Percentiles rank a stretch among this genome's conserved stretches.
Conservation (phyloP, 2,113 vertebrate species). For the Arvicanthis niloticus region DNA sequence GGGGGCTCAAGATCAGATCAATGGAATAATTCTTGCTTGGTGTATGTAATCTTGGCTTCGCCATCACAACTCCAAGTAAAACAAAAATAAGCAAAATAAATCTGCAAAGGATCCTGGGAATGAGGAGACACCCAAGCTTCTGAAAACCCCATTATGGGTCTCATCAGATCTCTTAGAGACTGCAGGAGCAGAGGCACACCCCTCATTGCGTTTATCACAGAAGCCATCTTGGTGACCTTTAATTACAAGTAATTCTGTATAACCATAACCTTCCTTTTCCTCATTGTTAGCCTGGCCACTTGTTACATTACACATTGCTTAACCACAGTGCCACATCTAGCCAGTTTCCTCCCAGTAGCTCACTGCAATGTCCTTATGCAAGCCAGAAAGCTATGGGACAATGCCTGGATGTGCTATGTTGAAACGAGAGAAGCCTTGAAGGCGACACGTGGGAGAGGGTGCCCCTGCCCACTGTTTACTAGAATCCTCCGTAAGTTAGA, state of each 20-base stretch:
- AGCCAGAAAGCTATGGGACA: background rate
- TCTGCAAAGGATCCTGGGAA: background rate
- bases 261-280: background rate
- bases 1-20: background rate
- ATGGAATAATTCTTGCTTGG: background rate
- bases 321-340: background rate
- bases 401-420: background rate
- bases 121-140: background rate
- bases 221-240: background rate
- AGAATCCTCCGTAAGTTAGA: background rate
- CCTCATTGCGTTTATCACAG: background rate
- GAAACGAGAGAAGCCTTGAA: background rate
- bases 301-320: background rate
- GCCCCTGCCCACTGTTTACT: background rate
- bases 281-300: background rate
- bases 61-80: background rate
- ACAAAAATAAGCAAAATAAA: background rate
- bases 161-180: background rate
- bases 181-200: accelerated
- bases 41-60: background rate
- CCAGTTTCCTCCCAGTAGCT: background rate
- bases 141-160: background rate
- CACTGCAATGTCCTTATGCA: no score
- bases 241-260: background rate
- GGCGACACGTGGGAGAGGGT: no score